Percentiles rank a stretch among this genome's conserved stretches.
phyloP scores from a whole-genome alignment of 2,888 invertebrate genomes.

The Mactromeris polynyma region DNA sequence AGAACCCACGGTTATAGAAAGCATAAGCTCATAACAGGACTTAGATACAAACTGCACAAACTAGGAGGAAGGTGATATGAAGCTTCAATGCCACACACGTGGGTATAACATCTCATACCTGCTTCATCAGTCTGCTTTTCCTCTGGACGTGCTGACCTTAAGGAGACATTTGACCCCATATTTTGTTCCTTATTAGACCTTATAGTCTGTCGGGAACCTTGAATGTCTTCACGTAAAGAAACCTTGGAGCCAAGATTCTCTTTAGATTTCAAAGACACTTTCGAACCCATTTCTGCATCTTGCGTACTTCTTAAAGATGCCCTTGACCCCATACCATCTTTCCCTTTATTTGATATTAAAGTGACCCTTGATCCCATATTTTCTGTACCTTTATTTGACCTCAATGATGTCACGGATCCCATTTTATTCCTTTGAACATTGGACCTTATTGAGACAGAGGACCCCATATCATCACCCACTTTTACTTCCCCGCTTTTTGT shows the following conservation, averaged over 20 bases:
- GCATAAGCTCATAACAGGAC: neutral
- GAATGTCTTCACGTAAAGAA: constrained; percentile 12
- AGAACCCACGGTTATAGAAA: neutral
- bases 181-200: constrained; percentile 5
- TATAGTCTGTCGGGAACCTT: neutral
- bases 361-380: constrained; percentile 5
- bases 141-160: constrained; percentile 27
- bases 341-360: constrained; percentile 13
- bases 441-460: constrained; percentile 11
- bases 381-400: constrained; percentile 15
- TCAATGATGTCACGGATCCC: constrained; percentile 38
- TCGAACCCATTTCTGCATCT: constrained; percentile 31
- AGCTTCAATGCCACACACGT: constrained; percentile 5
- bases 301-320: constrained; percentile 24
- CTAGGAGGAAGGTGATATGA: neutral
- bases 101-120: constrained; percentile 17
- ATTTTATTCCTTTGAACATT: constrained; percentile 24
- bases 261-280: constrained; percentile 26
- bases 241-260: constrained; percentile 26
- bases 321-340: constrained; percentile 10
- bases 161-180: constrained; percentile 49
- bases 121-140: neutral
- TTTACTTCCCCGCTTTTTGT: constrained; percentile 10
- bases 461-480: neutral
- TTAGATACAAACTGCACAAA: neutral